phyloP scores from a whole-genome alignment of 2,113 vertebrate genomes.

The Sorex fumeus region DNA sequence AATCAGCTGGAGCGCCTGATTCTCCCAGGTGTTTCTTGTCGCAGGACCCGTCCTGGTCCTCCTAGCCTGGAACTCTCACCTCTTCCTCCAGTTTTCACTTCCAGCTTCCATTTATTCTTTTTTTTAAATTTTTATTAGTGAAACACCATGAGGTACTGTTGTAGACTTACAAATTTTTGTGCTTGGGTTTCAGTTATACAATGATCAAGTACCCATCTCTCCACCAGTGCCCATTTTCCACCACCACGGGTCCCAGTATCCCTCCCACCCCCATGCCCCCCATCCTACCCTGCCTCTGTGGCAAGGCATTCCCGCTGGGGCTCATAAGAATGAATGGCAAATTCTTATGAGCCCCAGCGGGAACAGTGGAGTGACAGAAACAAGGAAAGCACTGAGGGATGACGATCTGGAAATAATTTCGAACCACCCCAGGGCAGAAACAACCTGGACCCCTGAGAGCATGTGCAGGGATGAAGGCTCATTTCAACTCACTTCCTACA shows the following conservation, averaged over 20 bases:
- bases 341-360: slow-evolving; percentile 36
- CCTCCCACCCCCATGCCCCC: no score
- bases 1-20: not conserved
- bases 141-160: no score
- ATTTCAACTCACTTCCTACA: slow-evolving; percentile 7
- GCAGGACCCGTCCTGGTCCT: not conserved
- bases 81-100: slow-evolving; percentile 19
- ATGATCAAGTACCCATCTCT: no score
- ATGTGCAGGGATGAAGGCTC: not conserved
- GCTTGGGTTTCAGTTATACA: no score
- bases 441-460: not conserved
- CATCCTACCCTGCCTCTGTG: no score
- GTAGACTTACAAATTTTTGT: no score
- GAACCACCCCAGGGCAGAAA: slow-evolving; percentile 45
- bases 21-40: not conserved
- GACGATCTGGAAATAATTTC: slow-evolving; percentile 51
- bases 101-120: no score
- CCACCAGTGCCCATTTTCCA: no score
- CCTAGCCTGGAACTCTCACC: slow-evolving; percentile 3
- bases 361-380: slow-evolving; percentile 27
- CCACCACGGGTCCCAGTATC: no score
- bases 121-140: no score
- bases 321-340: no score
- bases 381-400: not conserved
- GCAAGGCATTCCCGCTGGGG: no score